A percentile compares a stretch with the other conserved stretches of the same genome.
These are phyloP conservation scores for Umimayanthus kanabou DNA, from an alignment of 92 coral and sea anemone genomes.

Conservation along the genomic window DNA sequence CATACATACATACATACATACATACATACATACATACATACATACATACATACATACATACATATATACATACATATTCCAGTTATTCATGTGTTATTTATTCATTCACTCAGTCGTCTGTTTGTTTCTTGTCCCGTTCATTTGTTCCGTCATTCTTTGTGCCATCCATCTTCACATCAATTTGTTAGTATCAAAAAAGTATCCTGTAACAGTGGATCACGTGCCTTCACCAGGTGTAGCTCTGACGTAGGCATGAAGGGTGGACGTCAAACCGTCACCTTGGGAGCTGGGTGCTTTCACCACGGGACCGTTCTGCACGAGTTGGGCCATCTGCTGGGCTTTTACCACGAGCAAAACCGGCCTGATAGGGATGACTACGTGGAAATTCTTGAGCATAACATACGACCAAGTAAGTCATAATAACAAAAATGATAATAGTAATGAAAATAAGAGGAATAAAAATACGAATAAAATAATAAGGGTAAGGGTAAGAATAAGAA, in stretches of 20 bases:
- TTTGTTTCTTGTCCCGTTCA: neutral
- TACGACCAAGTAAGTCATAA: slow-evolving; percentile 67
- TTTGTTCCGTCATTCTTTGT: neutral
- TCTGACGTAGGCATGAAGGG: slow-evolving; percentile 94
- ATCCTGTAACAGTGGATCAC: neutral
- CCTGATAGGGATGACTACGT: slow-evolving; percentile 91
- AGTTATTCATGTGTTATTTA: neutral
- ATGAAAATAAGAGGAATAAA: too few species aligned
- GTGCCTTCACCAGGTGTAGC: slow-evolving; percentile 66
- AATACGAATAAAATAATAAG: too few species aligned
- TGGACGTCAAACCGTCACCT: slow-evolving; percentile 85
- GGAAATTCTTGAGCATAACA: slow-evolving; percentile 69
- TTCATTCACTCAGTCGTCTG: neutral
- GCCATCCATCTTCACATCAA: too few species aligned
- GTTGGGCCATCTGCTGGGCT: slow-evolving; percentile 91
- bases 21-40: too few species aligned
- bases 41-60: too few species aligned
- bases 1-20: too few species aligned
- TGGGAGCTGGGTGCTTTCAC: slow-evolving; percentile 87
- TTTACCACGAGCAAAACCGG: slow-evolving; percentile 97
- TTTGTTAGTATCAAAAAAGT: too few species aligned
- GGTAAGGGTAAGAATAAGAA: too few species aligned
- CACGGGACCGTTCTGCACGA: slow-evolving; percentile 93
- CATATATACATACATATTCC: too few species aligned
- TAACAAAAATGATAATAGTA: too few species aligned